Evolutionary conservation across 2,888 invertebrate species (phyloP), one percentile per base, ranked within the genome.

Genomic region (Xanthostigma xanthostigma): DNA sequence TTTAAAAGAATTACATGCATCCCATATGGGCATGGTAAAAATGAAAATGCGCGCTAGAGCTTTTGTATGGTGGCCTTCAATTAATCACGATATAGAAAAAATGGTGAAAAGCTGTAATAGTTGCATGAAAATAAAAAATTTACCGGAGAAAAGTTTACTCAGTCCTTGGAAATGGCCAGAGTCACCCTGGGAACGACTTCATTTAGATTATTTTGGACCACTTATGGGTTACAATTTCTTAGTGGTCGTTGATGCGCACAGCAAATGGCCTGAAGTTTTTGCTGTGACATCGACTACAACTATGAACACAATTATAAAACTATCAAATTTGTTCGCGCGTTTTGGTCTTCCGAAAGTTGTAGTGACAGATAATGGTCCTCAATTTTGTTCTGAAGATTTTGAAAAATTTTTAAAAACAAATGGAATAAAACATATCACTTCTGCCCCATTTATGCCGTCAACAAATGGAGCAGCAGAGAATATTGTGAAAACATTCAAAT

Each of bases 391-490:
- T 12, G 49, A 46, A 8, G 50, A 55, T 45, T 55, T 58, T 40
- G 49, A 56, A 50, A 8, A 39, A 9, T 56, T 58, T 53, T 55
- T 54, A 43, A 36, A 40, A 4, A 42, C 45, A 39, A 51, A 53
- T 41, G 56, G 55, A n/a, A 57, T 60, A 12, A 52, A 53, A 37
- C 57, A 56, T 37, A 45, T 57, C 8, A 54, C 51, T 17, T 51
- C 50, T 33, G 50, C 58, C 11, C 54, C 57, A 4, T 59, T 54
- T 38, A 54, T 55, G 35, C 53, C 57, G 8, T 49, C 52, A 17
- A 55, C 54, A 17, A 59, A 60, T 45, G 57, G 58, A 9, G 45
- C 49, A 43, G 57, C 54, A 8, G 58, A 56, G 51, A 54, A 50
- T 34, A 37, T 50, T 8, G 55, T 53, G 1, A 50, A 49, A 37